Base-by-base conservation (phyloP, 2,888 invertebrate genomes). In the Andrena bucephala region DNA sequence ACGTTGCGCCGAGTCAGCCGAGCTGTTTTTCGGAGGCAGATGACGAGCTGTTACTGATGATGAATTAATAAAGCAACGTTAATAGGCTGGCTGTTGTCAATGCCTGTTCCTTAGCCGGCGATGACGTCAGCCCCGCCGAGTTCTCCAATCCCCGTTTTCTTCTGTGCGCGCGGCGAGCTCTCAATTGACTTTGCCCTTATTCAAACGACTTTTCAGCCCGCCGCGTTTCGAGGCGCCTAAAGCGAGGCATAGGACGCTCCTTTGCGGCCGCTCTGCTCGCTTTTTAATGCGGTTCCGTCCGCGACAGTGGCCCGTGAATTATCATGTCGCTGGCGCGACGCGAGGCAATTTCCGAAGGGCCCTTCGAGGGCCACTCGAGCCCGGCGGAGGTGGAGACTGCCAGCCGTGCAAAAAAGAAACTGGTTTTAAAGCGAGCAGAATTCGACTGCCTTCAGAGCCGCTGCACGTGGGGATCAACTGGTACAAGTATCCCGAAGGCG, bases 171-270 rank as follows among this genome's bases (percentile, higher is more conserved):
- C 52, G 69, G 62, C 50, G 59, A 72, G 77, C 76, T 63, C 36
- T 80, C 80, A 88, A 87, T 88, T 88, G 84, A 71, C 77, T 76
- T 42, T 84, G 69, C 74, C 84, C 84, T 84, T 88, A 77, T 77
- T 78, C 69, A 63, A 73, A 81, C 42, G 71, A 66, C 72, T 76
- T 74, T 84, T 73, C 52, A 70, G 69, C 52, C 77, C 68, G 52
- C 71, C 54, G 52, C 50, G 63, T 70, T 73, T 72, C 66, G 48
- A 68, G 16, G 20, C 57, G 75, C 13, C 42, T 13, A 48, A 48
- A 67, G 52, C 50, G 60, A 24, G 65, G 68, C 57, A 59, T 50
- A 54, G 62, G 65, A 63, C 31, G 66, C 33, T 52, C 20, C n/a
- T 69, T 71, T 71, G 66, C 66, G 42, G 63, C 8, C 27, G 42